A percentile compares a stretch with the other conserved stretches of the same genome.
Conservation (phyloP, 2,113 vertebrate genomes). For the Tonatia bakeri region DNA sequence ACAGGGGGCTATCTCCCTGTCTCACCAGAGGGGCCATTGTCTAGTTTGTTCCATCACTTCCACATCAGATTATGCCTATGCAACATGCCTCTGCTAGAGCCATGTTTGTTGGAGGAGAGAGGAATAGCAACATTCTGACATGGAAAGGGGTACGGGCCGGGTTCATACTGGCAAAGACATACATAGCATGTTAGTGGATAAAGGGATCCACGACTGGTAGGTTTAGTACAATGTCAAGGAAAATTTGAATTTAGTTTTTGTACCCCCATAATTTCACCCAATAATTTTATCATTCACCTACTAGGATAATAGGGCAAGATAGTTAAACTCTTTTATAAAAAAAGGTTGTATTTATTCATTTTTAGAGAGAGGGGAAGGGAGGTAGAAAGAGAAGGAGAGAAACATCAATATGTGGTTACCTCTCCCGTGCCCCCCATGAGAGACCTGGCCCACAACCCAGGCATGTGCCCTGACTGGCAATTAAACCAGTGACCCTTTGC, state of each 20-base stretch:
- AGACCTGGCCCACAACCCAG: too few species aligned
- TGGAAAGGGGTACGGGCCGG: neutral
- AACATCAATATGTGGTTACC: too few species aligned
- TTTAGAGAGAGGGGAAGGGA: too few species aligned
- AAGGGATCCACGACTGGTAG: neutral
- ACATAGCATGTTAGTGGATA: neutral
- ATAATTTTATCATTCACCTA: neutral
- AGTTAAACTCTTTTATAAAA: neutral
- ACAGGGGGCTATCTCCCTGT: neutral
- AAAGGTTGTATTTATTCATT: too few species aligned
- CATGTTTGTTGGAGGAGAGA: neutral
- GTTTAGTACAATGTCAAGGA: neutral
- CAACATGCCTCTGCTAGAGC: neutral
- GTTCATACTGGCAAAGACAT: neutral
- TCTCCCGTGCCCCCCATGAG: too few species aligned
- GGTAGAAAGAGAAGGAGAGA: too few species aligned
- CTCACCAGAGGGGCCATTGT: neutral
- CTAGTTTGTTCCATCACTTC: neutral
- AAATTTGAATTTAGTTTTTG: neutral
- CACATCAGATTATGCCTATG: neutral
- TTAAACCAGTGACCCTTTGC: too few species aligned
- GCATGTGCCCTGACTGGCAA: too few species aligned
- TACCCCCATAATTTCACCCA: neutral
- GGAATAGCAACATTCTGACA: neutral
- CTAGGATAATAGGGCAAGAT: neutral